Evolutionary conservation across 2,888 invertebrate genomes (phyloP).

Genomic region (Phortica magna): DNA sequence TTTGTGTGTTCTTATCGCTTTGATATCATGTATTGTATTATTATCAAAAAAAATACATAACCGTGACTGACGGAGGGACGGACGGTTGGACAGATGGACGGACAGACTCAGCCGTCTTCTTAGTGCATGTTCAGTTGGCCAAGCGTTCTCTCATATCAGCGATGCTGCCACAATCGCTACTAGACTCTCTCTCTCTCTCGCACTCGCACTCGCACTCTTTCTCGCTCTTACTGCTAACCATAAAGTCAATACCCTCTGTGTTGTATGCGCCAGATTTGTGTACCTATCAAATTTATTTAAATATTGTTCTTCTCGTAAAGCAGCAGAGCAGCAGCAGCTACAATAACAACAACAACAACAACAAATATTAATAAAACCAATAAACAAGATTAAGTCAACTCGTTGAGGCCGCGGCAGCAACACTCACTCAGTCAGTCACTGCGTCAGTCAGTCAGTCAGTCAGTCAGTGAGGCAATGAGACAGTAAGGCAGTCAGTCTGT

Average conservation of each 20-base stretch:
- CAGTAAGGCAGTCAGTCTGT: too few relatives aligned
- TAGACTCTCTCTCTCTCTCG: not conserved
- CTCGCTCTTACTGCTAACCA: not conserved
- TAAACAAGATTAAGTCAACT: constrained; percentile 38
- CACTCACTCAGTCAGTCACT: too few relatives aligned
- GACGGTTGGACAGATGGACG: too few relatives aligned
- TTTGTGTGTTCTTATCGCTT: not conserved
- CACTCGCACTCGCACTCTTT: not conserved
- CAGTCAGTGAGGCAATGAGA: too few relatives aligned
- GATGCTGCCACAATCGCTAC: too few relatives aligned
- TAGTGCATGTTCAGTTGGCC: too few relatives aligned
- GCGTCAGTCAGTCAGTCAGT: too few relatives aligned
- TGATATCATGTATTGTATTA: not conserved
- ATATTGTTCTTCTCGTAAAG: constrained; percentile 50
- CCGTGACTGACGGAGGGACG: not conserved
- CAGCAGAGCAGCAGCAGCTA: constrained; percentile 22
- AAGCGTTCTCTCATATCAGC: too few relatives aligned
- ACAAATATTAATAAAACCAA: constrained; percentile 40
- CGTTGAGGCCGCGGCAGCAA: not conserved
- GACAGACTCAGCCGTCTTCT: too few relatives aligned
- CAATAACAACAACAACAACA: constrained; percentile 25
- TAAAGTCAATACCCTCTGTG: constrained; percentile 64
- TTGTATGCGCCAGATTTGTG: constrained; percentile 42
- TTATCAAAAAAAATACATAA: not conserved
- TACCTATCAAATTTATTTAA: constrained; percentile 68